Evolutionary conservation across 2,888 invertebrate genomes (phyloP), one percentile per base, ranked within the genome.

Genomic region (Ernsta delagoae): DNA sequence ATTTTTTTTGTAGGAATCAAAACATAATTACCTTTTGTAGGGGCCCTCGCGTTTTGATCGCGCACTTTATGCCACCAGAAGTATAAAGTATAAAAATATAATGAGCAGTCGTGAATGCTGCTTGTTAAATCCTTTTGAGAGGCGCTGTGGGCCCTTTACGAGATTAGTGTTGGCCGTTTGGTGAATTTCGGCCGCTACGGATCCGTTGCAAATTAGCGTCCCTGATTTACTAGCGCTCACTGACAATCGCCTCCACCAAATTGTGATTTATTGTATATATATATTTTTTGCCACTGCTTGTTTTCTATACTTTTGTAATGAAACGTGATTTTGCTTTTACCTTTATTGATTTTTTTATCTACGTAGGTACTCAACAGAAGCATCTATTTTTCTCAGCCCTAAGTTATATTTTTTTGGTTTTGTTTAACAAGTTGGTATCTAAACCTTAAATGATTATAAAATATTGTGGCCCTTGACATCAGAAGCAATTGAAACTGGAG

Each of bases 1-100:
- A 88, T 91, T 91, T 90, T 50, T 84, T 88, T 91, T 91, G 87
- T 90, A 90, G 86, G 89, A 92, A 93, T 93, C 92, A 92, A 93
- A 93, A 92, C 92, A 92, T 93, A 93, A 93, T 93, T 92, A 92
- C 92, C 92, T 92, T 93, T 93, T 93, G 92, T 93, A 92, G 89
- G 89, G 90, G 89, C 90, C 90, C 87, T 89, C 90, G 90, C 88
- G 91, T 91, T 92, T 89, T 90, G 92, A 91, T 92, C 92, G 92
- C 84, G 87, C 90, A 90, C 89, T 92, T 90, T 90, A 91, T 86
- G 90, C 82, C 85, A 86, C 83, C 83, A 82, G 83, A 85, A 85
- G 89, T 88, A 90, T 90, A 89, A 90, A 90, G 90, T 91, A 92
- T 92, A 92, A 92, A 92, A 92, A 92, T 92, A 92, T 92, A 92